These are phyloP conservation scores for Parasteatoda lunata DNA, from an alignment of 2,888 invertebrate genomes.

Conservation along the genomic window DNA sequence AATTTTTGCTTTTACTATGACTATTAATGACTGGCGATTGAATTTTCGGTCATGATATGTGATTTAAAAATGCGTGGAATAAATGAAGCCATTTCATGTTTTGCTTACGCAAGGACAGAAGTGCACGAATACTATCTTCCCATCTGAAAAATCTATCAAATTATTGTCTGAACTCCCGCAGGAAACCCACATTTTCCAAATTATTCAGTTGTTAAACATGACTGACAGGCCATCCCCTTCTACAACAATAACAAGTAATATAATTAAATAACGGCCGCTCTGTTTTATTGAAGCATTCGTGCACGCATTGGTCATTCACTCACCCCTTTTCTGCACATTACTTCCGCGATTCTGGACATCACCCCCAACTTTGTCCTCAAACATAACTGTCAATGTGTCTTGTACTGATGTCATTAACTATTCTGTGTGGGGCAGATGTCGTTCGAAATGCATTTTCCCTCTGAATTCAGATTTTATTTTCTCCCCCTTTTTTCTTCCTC, in stretches of 20 bases:
- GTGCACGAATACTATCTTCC: background rate
- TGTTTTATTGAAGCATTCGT: background rate
- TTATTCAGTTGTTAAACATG: slow-evolving; percentile 12
- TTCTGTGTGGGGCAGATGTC: slow-evolving; percentile 50
- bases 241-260: background rate
- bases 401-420: slow-evolving; percentile 37
- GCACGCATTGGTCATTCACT: background rate
- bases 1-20: too few relatives aligned
- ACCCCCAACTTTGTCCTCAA: background rate
- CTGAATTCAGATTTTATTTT: slow-evolving; percentile 12
- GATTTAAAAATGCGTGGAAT: too few relatives aligned
- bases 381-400: slow-evolving; percentile 56
- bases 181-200: background rate
- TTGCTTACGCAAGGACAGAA: too few relatives aligned
- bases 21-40: too few relatives aligned
- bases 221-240: slow-evolving; percentile 8
- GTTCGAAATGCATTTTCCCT: slow-evolving; percentile 14
- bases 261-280: slow-evolving; percentile 19
- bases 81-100: too few relatives aligned
- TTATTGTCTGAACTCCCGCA: background rate
- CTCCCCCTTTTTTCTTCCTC: background rate
- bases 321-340: slow-evolving; percentile 30
- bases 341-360: slow-evolving; percentile 11
- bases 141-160: background rate
- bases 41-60: too few relatives aligned